Evolutionary conservation across 2,888 invertebrate genomes (phyloP), one percentile per base, ranked within the genome.

Genomic region (Asteroscopus sphinx): DNA sequence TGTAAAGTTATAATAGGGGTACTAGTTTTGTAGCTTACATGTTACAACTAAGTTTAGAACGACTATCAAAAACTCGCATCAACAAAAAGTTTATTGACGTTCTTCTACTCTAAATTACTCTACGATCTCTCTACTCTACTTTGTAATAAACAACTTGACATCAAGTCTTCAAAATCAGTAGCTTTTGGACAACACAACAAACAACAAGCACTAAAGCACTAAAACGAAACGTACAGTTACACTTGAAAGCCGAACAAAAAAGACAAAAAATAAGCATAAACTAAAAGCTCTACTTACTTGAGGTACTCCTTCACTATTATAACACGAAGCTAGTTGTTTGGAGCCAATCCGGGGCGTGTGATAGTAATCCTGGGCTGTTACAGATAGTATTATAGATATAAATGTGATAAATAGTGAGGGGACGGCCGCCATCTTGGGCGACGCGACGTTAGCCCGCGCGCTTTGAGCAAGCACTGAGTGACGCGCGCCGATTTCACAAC

Each of bases 391-490:
- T 47, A 85, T 63, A 52, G 80, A 70, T 48, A 71, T 72, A 55
- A 89, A 79, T 68, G 82, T 80, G 73, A 89, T 82, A 80, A 90
- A 83, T 77, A 86, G 74, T 79, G 80, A 77, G 62, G 77, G 78
- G 62, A 87, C 75, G 73, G 86, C 87, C 89, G 92, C 88, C 93
- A 93, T 93, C 80, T 89, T 91, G 90, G 82, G 85, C 86, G 86
- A 75, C 71, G 81, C 81, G 83, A 86, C 88, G 87, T 87, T 69
- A 82, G 79, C 88, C 80, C 77, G 82, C 86, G 87, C 88, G 85
- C 83, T 89, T 84, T 88, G 87, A 85, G 83, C 87, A 85, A 85
- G 86, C 88, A 93, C 93, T 93, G 90, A 83, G 79, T 69, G 67
- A 65, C 76, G 69, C 73, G 57, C 61, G 72, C 73, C 67, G 80